These are phyloP conservation scores for Chionodraco myersi DNA, from an alignment of 2,113 vertebrate genomes.

Conservation along the genomic window DNA sequence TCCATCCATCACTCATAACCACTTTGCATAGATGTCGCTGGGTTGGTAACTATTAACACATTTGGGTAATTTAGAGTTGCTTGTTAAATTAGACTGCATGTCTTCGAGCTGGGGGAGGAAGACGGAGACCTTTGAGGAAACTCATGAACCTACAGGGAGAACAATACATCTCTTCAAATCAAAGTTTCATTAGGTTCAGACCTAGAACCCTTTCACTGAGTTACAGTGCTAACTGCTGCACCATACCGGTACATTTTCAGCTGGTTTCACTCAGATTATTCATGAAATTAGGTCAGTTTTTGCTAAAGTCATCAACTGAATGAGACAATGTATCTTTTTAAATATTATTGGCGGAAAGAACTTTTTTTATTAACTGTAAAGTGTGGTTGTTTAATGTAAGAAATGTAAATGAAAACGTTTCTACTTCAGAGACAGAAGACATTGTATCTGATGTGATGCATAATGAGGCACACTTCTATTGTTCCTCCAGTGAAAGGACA, in stretches of 20 bases:
- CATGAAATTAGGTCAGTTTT: too few relatives aligned
- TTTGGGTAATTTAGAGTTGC: too few relatives aligned
- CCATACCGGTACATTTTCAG: neutral
- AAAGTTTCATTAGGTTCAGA: neutral
- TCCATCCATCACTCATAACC: too few relatives aligned
- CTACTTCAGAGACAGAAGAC: neutral
- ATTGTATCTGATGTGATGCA: neutral
- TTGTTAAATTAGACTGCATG: too few relatives aligned
- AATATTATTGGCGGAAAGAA: neutral
- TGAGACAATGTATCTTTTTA: neutral
- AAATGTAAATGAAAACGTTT: neutral
- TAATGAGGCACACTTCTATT: slow-evolving; percentile 2
- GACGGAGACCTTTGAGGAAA: too few relatives aligned
- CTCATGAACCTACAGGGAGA: neutral
- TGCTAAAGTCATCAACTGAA: too few relatives aligned
- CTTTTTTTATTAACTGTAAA: too few relatives aligned
- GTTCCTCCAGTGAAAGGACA: slow-evolving; percentile 22
- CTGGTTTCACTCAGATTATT: neutral
- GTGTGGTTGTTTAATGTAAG: neutral
- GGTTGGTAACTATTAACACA: too few relatives aligned
- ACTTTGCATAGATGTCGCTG: too few relatives aligned
- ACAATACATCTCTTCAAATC: neutral
- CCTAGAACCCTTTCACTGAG: neutral
- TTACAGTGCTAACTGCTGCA: neutral
- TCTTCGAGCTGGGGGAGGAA: too few relatives aligned